These are phyloP conservation scores for Beroe forskalii DNA, from an alignment of 37 sponge, comb jelly and placozoan genomes.

Conservation along the genomic window DNA sequence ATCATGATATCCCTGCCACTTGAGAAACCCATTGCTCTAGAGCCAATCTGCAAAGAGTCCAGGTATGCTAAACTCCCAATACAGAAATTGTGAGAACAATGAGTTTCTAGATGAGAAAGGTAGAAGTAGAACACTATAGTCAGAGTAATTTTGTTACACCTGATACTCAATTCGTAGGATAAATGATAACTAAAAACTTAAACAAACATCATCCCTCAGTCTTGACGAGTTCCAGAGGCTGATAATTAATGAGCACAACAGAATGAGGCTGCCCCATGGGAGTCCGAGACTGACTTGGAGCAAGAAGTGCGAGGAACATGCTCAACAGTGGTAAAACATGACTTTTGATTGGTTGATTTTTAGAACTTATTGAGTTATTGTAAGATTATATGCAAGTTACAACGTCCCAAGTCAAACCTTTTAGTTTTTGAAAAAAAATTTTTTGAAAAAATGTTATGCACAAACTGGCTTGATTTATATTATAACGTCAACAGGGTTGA, in stretches of 20 bases:
- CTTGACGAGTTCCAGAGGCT: conserved; percentile 10
- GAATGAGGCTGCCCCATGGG: not conserved
- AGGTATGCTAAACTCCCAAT: not conserved
- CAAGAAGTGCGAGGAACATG: conserved; percentile 4
- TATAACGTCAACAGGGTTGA: conserved; percentile 14
- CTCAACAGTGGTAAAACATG: not conserved
- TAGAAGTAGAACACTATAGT: too few species aligned
- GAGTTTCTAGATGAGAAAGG: not conserved
- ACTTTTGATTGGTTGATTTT: not conserved
- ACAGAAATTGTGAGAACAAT: not conserved
- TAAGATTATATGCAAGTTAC: too few species aligned
- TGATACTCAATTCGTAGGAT: too few species aligned
- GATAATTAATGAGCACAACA: not conserved
- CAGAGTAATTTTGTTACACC: too few species aligned
- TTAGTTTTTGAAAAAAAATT: too few species aligned
- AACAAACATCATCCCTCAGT: not conserved
- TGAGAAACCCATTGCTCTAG: conserved; percentile 47
- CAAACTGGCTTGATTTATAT: too few species aligned
- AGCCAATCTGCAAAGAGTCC: not conserved
- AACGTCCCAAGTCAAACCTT: too few species aligned
- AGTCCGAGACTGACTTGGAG: conserved; percentile 23
- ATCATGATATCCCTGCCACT: conserved; percentile 40
- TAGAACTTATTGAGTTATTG: too few species aligned
- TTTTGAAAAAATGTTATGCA: too few species aligned
- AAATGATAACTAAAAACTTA: too few species aligned